Evolutionary conservation across 2,113 vertebrate genomes (phyloP).

Genomic region (Neodon shergylaensis): DNA sequence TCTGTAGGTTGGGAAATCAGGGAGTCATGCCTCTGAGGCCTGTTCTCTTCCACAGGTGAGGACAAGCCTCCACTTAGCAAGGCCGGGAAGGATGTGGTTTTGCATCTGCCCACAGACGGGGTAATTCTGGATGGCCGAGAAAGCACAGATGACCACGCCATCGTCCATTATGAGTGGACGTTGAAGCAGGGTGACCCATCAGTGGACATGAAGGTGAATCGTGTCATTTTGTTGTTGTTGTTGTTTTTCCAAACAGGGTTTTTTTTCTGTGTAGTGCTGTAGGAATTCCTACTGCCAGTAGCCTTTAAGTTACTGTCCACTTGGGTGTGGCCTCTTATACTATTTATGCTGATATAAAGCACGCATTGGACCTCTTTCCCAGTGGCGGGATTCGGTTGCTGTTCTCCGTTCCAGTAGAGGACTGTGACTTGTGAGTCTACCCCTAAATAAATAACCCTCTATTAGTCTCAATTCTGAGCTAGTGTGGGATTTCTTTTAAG

Average conservation of each 20-base stretch:
- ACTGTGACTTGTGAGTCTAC: too few relatives aligned
- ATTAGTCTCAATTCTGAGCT: too few relatives aligned
- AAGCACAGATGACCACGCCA: constrained; percentile 93
- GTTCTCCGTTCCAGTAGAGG: too few relatives aligned
- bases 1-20: background rate
- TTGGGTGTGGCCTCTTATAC: too few relatives aligned
- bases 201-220: constrained; percentile 93
- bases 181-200: constrained; percentile 90
- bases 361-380: too few relatives aligned
- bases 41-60: constrained; percentile 74
- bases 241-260: background rate
- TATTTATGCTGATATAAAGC: too few relatives aligned
- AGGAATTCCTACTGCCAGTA: too few relatives aligned
- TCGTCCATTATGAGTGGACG: constrained; percentile 92
- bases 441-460: too few relatives aligned
- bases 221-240: background rate
- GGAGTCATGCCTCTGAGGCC: constrained; percentile 11
- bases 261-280: background rate
- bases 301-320: too few relatives aligned
- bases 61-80: constrained; percentile 93
- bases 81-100: constrained; percentile 93
- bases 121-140: constrained; percentile 94
- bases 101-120: constrained; percentile 94
- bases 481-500: too few relatives aligned
- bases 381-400: too few relatives aligned